Conservation (phyloP, 2,113 vertebrate genomes). For the Takifugu flavidus region DNA sequence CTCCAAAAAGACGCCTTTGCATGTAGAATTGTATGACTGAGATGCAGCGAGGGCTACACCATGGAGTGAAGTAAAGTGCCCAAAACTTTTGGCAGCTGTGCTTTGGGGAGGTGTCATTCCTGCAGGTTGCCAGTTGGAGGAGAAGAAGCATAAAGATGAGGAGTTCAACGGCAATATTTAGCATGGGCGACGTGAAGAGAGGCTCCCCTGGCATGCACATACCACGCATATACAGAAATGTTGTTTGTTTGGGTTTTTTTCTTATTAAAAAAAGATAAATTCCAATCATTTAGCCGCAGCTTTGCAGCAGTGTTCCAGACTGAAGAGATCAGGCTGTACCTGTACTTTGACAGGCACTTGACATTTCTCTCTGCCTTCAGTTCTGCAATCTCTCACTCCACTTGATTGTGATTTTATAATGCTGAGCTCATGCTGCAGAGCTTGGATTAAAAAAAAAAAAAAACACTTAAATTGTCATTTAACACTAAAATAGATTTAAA, state of each 20-base stretch:
- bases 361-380: no score
- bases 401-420: no score
- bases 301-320: neutral
- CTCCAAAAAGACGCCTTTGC: neutral
- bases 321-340: neutral
- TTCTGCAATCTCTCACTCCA: no score
- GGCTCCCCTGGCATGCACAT: neutral
- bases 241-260: neutral
- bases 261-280: neutral
- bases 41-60: neutral
- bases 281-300: neutral
- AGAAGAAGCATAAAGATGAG: conserved; percentile 49
- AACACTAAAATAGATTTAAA: no score
- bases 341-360: no score
- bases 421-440: no score
- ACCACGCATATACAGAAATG: neutral
- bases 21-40: neutral
- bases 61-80: neutral
- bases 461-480: no score
- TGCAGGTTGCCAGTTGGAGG: conserved; percentile 54
- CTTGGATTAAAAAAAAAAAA: no score
- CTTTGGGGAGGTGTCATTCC: conserved; percentile 43
- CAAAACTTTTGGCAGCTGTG: conserved; percentile 45
- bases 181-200: conserved; percentile 15
- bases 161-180: conserved; percentile 1